Percentiles rank a stretch among this genome's conserved stretches.
Evolutionary conservation across 2,888 invertebrate genomes (phyloP).

Genomic region (Matsumyia berberina): DNA sequence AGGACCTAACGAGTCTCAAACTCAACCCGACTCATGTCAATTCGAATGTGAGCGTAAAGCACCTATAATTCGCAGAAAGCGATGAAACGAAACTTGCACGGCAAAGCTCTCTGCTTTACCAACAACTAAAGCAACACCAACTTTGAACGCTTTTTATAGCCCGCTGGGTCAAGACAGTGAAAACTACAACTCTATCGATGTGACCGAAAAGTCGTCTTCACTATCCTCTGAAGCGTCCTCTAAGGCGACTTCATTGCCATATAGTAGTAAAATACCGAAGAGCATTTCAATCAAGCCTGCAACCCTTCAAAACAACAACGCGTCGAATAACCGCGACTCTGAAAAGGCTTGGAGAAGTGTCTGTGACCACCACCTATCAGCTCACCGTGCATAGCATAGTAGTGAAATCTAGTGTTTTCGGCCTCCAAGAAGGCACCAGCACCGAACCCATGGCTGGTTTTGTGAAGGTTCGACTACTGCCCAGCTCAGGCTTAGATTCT

Average conservation of each 20-base stretch:
- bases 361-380: slow-evolving; percentile 83
- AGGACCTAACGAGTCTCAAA: slow-evolving; percentile 83
- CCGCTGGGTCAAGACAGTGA: slow-evolving; percentile 69
- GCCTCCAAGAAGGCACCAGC: no score
- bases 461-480: no score
- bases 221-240: slow-evolving; percentile 62
- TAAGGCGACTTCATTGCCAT: slow-evolving; percentile 64
- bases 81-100: slow-evolving; percentile 85
- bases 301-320: slow-evolving; percentile 17
- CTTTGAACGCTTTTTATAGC: slow-evolving; percentile 80
- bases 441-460: no score
- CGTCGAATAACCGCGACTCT: slow-evolving; percentile 78
- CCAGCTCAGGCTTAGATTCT: no score
- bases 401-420: no score
- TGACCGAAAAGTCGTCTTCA: slow-evolving; percentile 85
- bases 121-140: slow-evolving; percentile 72
- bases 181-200: slow-evolving; percentile 85
- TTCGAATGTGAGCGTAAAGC: slow-evolving; percentile 85
- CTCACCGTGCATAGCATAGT: slow-evolving; percentile 86
- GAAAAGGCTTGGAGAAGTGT: slow-evolving; percentile 79
- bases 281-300: slow-evolving; percentile 66
- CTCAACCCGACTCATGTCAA: slow-evolving; percentile 80
- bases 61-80: slow-evolving; percentile 86
- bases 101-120: slow-evolving; percentile 80
- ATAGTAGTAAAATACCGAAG: slow-evolving; percentile 75